These are phyloP conservation scores for Heliconius hermathena DNA, from an alignment of 1,140 invertebrate genomes.

Conservation along the genomic window DNA sequence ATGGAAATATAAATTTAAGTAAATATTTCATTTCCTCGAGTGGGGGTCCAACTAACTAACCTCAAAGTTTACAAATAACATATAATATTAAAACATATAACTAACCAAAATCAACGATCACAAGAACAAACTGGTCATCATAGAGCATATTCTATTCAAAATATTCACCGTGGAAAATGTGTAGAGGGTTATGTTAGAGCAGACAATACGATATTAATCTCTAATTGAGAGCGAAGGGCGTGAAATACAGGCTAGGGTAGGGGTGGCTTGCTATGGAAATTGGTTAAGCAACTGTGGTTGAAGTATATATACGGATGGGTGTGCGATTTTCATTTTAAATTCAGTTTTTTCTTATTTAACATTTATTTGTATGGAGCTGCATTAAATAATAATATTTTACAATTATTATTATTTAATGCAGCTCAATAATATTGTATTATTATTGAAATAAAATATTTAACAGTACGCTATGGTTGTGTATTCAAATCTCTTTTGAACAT, in stretches of 20 bases:
- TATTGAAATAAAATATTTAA: too few species aligned
- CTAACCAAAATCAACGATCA: neutral
- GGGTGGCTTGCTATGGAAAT: conserved; percentile 7
- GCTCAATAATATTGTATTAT: too few species aligned
- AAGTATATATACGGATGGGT: neutral
- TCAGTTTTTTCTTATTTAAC: neutral
- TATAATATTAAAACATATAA: too few species aligned
- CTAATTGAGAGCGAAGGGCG: conserved; percentile 33
- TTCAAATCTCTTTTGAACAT: too few species aligned
- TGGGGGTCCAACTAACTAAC: too few species aligned
- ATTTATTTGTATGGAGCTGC: too few species aligned
- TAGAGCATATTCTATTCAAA: neutral
- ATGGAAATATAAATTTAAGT: too few species aligned
- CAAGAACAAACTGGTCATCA: neutral
- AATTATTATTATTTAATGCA: too few species aligned
- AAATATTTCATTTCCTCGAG: too few species aligned
- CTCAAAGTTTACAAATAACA: too few species aligned
- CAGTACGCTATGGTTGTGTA: too few species aligned
- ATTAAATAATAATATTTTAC: too few species aligned
- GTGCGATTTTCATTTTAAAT: neutral
- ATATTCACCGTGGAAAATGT: neutral
- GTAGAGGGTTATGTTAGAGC: conserved; percentile 5
- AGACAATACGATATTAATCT: conserved; percentile 34
- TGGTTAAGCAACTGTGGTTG: conserved; percentile 3
- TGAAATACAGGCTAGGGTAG: conserved; percentile 12